Conservation (phyloP, 1,140 invertebrate genomes). For the Diprion similis region DNA sequence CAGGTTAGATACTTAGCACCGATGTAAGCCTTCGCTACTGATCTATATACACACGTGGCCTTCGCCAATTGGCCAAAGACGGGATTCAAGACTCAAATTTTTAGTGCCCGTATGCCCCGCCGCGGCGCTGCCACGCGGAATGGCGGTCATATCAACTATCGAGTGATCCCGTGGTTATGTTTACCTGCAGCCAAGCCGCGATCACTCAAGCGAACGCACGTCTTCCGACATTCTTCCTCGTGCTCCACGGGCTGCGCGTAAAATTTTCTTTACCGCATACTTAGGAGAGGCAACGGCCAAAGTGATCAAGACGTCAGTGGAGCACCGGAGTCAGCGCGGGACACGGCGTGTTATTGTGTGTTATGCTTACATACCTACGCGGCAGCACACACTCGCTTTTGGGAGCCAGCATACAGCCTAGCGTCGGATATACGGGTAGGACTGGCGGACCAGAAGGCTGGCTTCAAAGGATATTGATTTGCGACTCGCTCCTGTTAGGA, state of each 20-base stretch:
- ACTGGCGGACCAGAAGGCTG: not conserved
- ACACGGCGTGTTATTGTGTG: not conserved
- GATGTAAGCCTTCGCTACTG: not conserved
- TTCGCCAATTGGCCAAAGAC: not conserved
- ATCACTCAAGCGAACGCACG: not conserved
- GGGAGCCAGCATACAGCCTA: not conserved
- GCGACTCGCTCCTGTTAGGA: not conserved
- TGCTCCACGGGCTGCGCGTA: too few relatives aligned
- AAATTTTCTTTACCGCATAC: too few relatives aligned
- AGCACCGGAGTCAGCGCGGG: not conserved
- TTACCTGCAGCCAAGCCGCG: too few relatives aligned
- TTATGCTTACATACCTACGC: not conserved
- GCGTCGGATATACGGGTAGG: constrained; percentile 1
- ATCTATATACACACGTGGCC: too few relatives aligned
- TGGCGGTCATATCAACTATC: not conserved
- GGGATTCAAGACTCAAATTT: not conserved
- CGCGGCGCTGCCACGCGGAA: not conserved
- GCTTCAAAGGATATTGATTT: not conserved
- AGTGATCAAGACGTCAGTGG: not conserved
- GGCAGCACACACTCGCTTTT: not conserved
- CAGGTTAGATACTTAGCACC: not conserved
- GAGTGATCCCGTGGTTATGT: too few relatives aligned
- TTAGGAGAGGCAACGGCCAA: not conserved
- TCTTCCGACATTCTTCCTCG: not conserved
- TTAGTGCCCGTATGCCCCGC: not conserved